These are phyloP conservation scores for Phyto melanocephala DNA, from an alignment of 2,888 invertebrate species.

Conservation along the genomic window DNA sequence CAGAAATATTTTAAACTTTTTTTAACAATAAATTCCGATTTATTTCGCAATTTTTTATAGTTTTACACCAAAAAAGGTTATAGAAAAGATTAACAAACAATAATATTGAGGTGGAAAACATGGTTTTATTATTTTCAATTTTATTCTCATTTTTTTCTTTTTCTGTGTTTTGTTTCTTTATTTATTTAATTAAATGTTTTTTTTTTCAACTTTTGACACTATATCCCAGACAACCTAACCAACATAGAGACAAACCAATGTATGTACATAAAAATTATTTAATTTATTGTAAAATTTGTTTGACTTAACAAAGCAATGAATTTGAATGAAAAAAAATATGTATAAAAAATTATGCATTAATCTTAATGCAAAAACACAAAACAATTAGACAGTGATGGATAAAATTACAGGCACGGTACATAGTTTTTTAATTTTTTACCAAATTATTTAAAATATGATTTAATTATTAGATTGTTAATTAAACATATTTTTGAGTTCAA, in stretches of 20 bases:
- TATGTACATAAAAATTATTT: not conserved
- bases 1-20: not conserved
- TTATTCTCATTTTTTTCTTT: not conserved
- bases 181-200: conserved; percentile 63
- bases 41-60: conserved; percentile 22
- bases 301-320: conserved; percentile 24
- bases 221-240: not conserved
- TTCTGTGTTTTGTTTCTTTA: not conserved
- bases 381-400: not conserved
- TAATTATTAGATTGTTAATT: no score
- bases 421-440: no score
- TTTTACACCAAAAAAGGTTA: conserved; percentile 40
- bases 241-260: not conserved
- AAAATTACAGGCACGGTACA: not conserved
- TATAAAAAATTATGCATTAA: not conserved
- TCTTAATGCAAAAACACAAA: not conserved
- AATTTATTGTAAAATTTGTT: conserved; percentile 37
- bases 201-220: conserved; percentile 61
- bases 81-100: conserved; percentile 14
- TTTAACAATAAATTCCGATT: conserved; percentile 30
- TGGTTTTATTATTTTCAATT: conserved; percentile 8
- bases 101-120: conserved; percentile 15
- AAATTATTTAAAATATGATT: no score
- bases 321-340: conserved; percentile 9
- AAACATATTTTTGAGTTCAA: no score